Evolutionary conservation across 1,140 invertebrate genomes (phyloP), one percentile per base, ranked within the genome.

Genomic region (Drosophila triauraria): DNA sequence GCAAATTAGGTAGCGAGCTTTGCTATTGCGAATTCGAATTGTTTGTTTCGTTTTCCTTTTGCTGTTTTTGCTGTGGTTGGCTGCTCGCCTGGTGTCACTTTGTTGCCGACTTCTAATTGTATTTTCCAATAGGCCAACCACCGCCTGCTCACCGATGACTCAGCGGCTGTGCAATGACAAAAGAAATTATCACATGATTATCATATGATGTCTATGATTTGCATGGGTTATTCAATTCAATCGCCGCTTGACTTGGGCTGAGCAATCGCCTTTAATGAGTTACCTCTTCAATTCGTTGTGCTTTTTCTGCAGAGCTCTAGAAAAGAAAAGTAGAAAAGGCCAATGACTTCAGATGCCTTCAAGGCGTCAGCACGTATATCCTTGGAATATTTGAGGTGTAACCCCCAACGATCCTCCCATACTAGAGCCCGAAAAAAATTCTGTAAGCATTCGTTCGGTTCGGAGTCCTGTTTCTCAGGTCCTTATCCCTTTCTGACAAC

Each of bases 141-240:
- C 25, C n/a, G 17, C n/a, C 51, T 8, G 35, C 42, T 23, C 2
- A 2, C 4, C 32, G 59, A 58, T 88, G 83, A 87, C 47, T 88
- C 84, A 88, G 59, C 51, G 58, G n/a, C 44, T 38, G 43, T 44
- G 51, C 57, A 54, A 43, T 42, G 56, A 68, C 47, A 69, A 44
- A 61, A 44, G 53, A 64, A 71, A 88, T 86, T 80, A 80, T 84
- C 83, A 84, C 83, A 84, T 87, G 77, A 88, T 87, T 84, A 87
- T 75, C 80, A 88, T 88, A 54, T 72, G 65, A 78, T 71, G 44
- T 35, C 46, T 50, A 20, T 23, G 43, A 72, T 51, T 72, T 72
- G 25, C 67, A 59, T 51, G 27, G 42, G 44, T 72, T 72, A 50
- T 27, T 30, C 44, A 71, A 72, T 68, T 51, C 53, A 60, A 60